Evolutionary conservation across 2,888 invertebrate genomes (phyloP).

Genomic region (Bursaphelenchus okinawaensis): DNA sequence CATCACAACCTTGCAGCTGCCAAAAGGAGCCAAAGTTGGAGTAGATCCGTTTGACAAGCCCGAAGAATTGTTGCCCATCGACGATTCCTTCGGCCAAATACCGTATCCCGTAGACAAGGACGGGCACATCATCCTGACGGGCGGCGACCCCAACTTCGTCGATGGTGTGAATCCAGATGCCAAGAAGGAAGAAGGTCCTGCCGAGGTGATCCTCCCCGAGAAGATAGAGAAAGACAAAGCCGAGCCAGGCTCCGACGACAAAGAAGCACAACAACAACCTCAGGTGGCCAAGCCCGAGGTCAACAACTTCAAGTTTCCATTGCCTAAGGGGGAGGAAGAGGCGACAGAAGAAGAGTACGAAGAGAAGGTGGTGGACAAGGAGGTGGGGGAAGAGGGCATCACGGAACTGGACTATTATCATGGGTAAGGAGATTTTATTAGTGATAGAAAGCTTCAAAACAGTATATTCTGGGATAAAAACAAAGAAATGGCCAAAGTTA

Average conservation of each 20-base stretch:
- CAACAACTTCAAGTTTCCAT: neutral
- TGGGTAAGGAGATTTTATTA: neutral
- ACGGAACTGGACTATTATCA: neutral
- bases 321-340: neutral
- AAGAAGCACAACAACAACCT: neutral
- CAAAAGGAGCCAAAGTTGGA: neutral
- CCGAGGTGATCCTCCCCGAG: neutral
- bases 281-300: neutral
- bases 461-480: no score
- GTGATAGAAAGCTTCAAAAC: neutral
- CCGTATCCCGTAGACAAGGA: neutral
- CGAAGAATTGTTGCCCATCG: neutral
- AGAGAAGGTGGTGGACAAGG: neutral
- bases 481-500: no score
- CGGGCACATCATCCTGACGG: neutral
- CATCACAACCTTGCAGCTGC: no score
- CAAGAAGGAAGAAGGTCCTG: neutral
- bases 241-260: no score
- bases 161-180: neutral
- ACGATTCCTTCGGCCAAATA: neutral
- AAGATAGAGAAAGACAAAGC: no score
- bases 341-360: neutral
- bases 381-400: neutral
- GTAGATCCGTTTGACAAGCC: neutral
- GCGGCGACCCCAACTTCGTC: neutral